These are phyloP conservation scores for Limonius californicus DNA, from an alignment of 1,140 invertebrate species.

Conservation along the genomic window DNA sequence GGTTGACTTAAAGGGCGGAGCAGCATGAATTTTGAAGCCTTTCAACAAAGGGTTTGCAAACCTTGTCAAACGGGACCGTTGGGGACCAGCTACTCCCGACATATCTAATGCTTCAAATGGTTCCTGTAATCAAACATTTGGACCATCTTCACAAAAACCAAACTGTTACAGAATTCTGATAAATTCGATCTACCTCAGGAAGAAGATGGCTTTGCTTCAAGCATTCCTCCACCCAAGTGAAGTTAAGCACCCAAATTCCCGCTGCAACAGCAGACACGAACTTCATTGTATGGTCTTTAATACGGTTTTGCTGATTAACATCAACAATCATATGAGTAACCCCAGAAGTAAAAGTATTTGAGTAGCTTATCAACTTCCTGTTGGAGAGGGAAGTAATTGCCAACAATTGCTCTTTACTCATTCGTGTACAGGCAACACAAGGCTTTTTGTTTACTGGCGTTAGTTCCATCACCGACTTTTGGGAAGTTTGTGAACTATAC, in stretches of 20 bases:
- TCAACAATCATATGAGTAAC: slow-evolving; percentile 44
- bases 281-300: slow-evolving; percentile 44
- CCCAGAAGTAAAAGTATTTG: slow-evolving; percentile 27
- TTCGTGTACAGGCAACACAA: slow-evolving; percentile 35
- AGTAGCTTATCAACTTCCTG: slow-evolving; percentile 35
- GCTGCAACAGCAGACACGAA: slow-evolving; percentile 41
- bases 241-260: slow-evolving; percentile 43
- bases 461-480: not conserved
- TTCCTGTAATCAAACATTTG: slow-evolving; percentile 26
- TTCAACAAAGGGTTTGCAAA: slow-evolving; percentile 33
- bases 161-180: not conserved
- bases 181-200: slow-evolving; percentile 38
- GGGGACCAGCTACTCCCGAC: slow-evolving; percentile 36
- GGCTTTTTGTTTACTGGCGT: slow-evolving; percentile 23
- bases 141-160: not conserved
- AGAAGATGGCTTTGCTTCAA: slow-evolving; percentile 34
- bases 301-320: slow-evolving; percentile 33
- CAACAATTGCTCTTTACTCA: slow-evolving; percentile 32
- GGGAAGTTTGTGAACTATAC: not conserved
- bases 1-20: slow-evolving; percentile 33
- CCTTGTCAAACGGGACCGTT: slow-evolving; percentile 32
- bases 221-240: slow-evolving; percentile 42
- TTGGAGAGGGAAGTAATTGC: slow-evolving; percentile 36
- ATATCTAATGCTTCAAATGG: slow-evolving; percentile 41
- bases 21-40: slow-evolving; percentile 37